Evolutionary conservation across 2,797 vertebrate species (phyloP), one percentile per base, ranked within the genome.

Genomic region (Acipenser oxyrinchus): DNA sequence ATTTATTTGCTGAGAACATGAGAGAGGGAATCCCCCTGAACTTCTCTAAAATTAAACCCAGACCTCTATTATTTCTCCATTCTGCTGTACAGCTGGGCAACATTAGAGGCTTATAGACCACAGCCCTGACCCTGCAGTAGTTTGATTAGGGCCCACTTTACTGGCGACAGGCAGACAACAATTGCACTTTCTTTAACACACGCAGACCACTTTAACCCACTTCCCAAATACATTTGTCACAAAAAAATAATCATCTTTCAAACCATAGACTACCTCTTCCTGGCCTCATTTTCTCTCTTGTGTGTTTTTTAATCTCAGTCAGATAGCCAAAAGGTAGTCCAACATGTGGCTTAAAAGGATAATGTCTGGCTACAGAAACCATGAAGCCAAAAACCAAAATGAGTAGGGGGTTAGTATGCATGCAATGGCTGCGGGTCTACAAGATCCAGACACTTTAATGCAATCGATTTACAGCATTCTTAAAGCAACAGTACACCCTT

Each of bases 31-130:
- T 62, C 60, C 48, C 48, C 48, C 11, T 62, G 48, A 37, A 62
- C 9, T 7, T 62, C 9, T 2, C 13, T 13, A 62, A 65, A 63
- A 72, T 57, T 73, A 78, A 75, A 79, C 68, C 75, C 66, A 70
- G 57, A 78, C 73, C 81, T 72, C 2, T 51, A 10, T 60, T 6
- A 37, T 61, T 53, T 8, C 18, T 64, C 73, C 1, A 48, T 73
- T 73, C 76, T 77, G 76, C 79, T 82, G 81, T 79, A 79, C 84
- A 82, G 81, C 83, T 86, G 85, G 82, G 82, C 80, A 79, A 82
- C 74, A 80, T 85, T 84, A 90, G 88, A 85, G 79, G 73, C 76
- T 78, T 80, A 78, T 74, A 82, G 81, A 81, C 68, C 64, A 51
- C 70, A 82, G 81, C 72, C 70, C 72, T 84, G 80, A 85, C 80